phyloP scores from a whole-genome alignment of 2,113 vertebrate genomes.

The Brachypteracias leptosomus region DNA sequence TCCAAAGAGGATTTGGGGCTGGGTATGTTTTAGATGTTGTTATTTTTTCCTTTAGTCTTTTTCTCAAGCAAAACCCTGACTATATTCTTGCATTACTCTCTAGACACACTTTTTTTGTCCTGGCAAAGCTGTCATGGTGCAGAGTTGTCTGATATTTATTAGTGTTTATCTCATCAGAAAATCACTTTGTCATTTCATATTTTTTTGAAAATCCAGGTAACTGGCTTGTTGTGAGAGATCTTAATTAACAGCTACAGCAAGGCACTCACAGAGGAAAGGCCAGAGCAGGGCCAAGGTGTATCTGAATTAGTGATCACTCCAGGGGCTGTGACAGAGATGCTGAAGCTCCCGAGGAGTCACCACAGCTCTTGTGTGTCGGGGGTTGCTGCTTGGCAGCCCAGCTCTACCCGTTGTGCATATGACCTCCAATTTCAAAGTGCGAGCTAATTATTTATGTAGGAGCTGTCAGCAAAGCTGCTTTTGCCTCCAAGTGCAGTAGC shows the following conservation, averaged over 20 bases:
- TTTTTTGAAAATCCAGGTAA: neutral
- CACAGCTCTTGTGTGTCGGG: neutral
- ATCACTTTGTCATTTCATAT: neutral
- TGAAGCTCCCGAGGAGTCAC: neutral
- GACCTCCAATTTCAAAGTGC: conserved; percentile 32
- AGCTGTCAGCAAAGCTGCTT: conserved; percentile 7
- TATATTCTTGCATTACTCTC: neutral
- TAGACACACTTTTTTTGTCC: neutral
- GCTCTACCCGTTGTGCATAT: neutral
- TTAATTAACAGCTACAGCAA: neutral
- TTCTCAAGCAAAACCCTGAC: neutral
- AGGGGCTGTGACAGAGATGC: neutral
- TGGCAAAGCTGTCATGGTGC: neutral
- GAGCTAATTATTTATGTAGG: conserved; percentile 66
- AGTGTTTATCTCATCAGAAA: neutral
- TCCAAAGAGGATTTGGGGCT: neutral
- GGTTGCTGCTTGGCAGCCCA: conserved; percentile 22
- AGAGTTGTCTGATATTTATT: neutral
- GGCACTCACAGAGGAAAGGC: neutral
- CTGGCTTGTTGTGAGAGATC: neutral
- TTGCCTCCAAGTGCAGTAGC: neutral
- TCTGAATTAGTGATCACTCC: neutral
- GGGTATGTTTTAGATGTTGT: neutral
- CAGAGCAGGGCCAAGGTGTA: neutral
- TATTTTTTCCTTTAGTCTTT: neutral